Evolutionary conservation across 2,888 invertebrate species (phyloP).

Genomic region (Eupithecia inturbata): DNA sequence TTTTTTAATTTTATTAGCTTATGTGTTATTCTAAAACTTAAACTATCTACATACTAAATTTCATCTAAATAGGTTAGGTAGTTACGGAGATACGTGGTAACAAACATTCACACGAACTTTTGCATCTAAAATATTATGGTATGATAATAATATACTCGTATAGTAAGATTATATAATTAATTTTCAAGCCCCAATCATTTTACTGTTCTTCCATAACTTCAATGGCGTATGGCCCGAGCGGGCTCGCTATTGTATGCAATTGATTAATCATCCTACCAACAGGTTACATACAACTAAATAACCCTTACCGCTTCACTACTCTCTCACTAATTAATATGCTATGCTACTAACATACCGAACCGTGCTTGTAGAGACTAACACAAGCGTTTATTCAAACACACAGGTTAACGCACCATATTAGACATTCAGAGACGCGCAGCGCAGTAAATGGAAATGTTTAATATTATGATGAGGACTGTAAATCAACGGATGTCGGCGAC

Average conservation of each 20-base stretch:
- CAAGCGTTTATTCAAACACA: constrained; percentile 10
- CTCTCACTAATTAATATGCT: constrained; percentile 4
- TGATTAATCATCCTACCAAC: neutral
- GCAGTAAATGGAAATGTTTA: constrained; percentile 68
- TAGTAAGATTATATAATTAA: too few relatives aligned
- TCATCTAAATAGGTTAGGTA: too few relatives aligned
- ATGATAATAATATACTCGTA: too few relatives aligned
- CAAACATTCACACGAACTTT: too few relatives aligned
- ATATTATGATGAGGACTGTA: constrained; percentile 63
- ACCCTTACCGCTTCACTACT: neutral
- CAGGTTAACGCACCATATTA: constrained; percentile 36
- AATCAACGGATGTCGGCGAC: constrained; percentile 80
- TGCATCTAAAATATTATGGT: too few relatives aligned
- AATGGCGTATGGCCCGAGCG: neutral
- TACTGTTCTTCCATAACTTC: neutral
- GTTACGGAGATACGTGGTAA: too few relatives aligned
- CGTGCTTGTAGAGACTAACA: constrained; percentile 4
- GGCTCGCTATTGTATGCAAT: neutral
- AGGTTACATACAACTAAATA: neutral
- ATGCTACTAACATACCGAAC: neutral
- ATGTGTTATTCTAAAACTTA: too few relatives aligned
- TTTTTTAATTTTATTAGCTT: too few relatives aligned
- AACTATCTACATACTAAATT: too few relatives aligned
- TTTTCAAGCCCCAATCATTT: neutral
- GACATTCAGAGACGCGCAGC: constrained; percentile 61